Base-by-base conservation (phyloP, 2,888 invertebrate genomes). In the Chouioia cunea region DNA sequence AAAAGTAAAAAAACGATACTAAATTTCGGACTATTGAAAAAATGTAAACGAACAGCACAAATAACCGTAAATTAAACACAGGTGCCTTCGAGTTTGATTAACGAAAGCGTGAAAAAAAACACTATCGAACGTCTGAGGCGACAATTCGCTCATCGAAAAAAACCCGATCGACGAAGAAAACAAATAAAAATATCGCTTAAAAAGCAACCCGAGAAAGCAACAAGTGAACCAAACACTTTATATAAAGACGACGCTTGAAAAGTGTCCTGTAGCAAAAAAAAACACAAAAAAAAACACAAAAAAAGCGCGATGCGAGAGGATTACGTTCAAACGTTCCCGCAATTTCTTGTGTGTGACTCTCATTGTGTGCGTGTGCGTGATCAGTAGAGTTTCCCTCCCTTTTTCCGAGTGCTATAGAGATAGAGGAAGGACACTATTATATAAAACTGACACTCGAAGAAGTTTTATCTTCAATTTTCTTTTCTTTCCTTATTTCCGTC, bases 81-180 rank as follows among this genome's bases (percentile, higher is more conserved):
- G 77, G 78, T 78, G 78, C 78, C 78, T 77, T 77, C 75, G 77
- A 76, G 73, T 76, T 73, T 76, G 71, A 77, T 77, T 76, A 75
- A 53, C 52, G 57, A 71, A 59, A 22, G 57, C 46, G 23, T 63
- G 60, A 60, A 59, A 52, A 54, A 53, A 64, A 23, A 58, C 46
- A 63, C 56, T 48, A 73, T 69, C 53, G 23, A 73, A 70, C 68
- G 66, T 70, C 70, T 73, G 70, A 58, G 27, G 57, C 58, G 14
- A 44, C 27, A 27, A 48, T 2, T 36, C 36, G 36, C 36, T 36
- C 36, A 12, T 36, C 36, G 36, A 36, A 36, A 12, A 36, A 36
- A 36, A 36, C 6, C 6, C 10, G 4, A 10, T 36, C 12, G 36
- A 36, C 36, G 36, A 36, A 8, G 27, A 54, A 50, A 50, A 63